Conservation (phyloP, 2,888 invertebrate species). For the Lasioglossum leucozonium region DNA sequence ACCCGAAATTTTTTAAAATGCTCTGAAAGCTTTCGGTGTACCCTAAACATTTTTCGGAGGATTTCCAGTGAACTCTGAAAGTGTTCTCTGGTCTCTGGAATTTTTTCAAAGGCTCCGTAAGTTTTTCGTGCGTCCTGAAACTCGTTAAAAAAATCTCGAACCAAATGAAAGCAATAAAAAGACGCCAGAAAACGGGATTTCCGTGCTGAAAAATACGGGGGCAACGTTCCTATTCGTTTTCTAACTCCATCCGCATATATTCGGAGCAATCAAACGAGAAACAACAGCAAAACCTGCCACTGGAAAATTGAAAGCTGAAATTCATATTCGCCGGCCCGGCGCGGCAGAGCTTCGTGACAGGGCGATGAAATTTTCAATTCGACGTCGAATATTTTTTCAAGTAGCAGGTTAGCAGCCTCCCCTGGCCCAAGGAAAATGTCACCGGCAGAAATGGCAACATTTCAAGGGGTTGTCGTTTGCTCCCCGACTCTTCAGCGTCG, state of each 20-base stretch:
- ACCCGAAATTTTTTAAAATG: too few relatives aligned
- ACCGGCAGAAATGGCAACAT: slow-evolving; percentile 27
- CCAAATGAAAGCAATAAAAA: too few relatives aligned
- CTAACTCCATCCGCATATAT: background rate
- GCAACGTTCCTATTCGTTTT: background rate
- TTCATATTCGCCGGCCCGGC: slow-evolving; percentile 32
- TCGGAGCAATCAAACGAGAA: slow-evolving; percentile 13
- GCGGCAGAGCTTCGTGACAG: background rate
- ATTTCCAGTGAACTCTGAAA: too few relatives aligned
- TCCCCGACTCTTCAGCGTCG: background rate
- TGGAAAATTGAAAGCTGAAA: slow-evolving; percentile 49
- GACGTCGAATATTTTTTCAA: slow-evolving; percentile 31
- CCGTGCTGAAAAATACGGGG: background rate
- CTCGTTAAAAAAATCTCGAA: too few relatives aligned
- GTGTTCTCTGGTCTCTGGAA: too few relatives aligned
- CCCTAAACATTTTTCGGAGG: too few relatives aligned
- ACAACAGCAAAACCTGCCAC: slow-evolving; percentile 17
- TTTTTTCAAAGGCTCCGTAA: background rate
- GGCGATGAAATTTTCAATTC: slow-evolving; percentile 36
- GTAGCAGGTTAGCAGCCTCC: slow-evolving; percentile 4
- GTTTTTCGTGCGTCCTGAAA: too few relatives aligned
- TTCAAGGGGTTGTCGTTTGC: slow-evolving; percentile 1
- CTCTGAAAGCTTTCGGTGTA: too few relatives aligned
- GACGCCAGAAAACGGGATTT: too few relatives aligned
- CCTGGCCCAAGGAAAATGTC: slow-evolving; percentile 36